Base-by-base conservation (phyloP, 64 coral and sea anemone genomes). In the Actinia tenebrosa region DNA sequence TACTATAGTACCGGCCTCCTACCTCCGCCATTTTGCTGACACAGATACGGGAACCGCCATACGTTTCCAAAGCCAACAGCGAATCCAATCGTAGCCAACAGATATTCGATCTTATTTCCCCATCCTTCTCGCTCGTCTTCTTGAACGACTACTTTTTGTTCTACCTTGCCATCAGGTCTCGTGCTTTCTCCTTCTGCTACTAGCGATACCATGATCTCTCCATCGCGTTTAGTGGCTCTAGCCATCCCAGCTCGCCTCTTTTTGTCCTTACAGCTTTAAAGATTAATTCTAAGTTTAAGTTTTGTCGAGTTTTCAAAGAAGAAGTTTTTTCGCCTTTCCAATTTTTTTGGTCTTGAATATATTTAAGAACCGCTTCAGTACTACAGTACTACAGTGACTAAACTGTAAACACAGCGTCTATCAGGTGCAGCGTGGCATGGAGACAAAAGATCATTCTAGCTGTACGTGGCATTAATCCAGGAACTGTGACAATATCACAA, bases 61-160 rank as follows among this genome's bases (percentile, higher is more conserved):
- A 95, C 89, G 84, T 95, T 95, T 27, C 93, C 93, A 25, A 95
- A 68, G 78, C 93, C 93, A 80, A 95, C 89, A 62, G 93, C 93
- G 56, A 91, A 95, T 16, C 93, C 93, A 64, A 95, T 95, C 10
- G 90, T 91, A 64, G 93, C 89, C 16, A 95, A 75, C n/a, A 95
- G 47, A 87, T 91, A 95, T 60, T 95, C 93, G 1, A 95, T 16
- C 78, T 95, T 95, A 47, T 89, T 95, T 0, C 89, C 86, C 93
- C 93, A 95, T 10, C 89, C 89, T 59, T 91, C 93, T 53, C 93
- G 89, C 16, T 95, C 89, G 22, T 85, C 54, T 59, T 85, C 22
- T 61, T 37, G 30, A 37, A 85, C 50, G 3, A 53, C 45, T 22
- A 53, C 18, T 53, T 45, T 45, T 22, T 45, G 50, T 50, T 81